Percentiles rank a stretch among this genome's conserved stretches.
These are phyloP conservation scores for Melierax canorus DNA, from an alignment of 2,113 vertebrate species.

Conservation along the genomic window DNA sequence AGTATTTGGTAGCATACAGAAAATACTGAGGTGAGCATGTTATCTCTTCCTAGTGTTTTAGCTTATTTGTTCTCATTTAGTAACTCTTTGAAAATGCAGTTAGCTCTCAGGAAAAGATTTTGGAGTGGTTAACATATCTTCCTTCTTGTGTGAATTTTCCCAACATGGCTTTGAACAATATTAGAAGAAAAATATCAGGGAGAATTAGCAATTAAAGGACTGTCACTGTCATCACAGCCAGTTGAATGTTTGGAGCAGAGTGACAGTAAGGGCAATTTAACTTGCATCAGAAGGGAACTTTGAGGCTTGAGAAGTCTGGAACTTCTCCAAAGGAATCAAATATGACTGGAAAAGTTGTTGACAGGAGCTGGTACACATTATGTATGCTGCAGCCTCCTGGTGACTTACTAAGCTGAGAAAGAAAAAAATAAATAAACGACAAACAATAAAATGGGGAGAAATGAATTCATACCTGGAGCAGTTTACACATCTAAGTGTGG, in stretches of 20 bases:
- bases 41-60: not conserved
- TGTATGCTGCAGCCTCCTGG: not conserved
- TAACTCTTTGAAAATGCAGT: not conserved
- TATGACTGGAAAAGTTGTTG: not conserved
- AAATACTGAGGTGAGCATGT: not conserved
- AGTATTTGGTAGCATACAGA: not conserved
- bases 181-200: not conserved
- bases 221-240: not conserved
- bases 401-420: not conserved
- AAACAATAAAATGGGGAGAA: not conserved
- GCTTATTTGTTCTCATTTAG: not conserved
- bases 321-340: not conserved
- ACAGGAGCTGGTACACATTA: not conserved
- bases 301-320: not conserved
- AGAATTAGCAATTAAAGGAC: not conserved
- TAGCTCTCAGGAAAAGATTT: not conserved
- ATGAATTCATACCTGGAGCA: not conserved
- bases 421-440: too few relatives aligned
- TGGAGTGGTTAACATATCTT: not conserved
- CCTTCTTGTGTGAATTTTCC: not conserved
- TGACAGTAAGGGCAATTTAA: not conserved
- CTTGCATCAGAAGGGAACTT: not conserved
- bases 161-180: not conserved
- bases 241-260: not conserved
- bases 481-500: not conserved